Percentiles rank a stretch among this genome's conserved stretches.
Conservation (phyloP, 2,113 vertebrate species). For the Serinus canaria region DNA sequence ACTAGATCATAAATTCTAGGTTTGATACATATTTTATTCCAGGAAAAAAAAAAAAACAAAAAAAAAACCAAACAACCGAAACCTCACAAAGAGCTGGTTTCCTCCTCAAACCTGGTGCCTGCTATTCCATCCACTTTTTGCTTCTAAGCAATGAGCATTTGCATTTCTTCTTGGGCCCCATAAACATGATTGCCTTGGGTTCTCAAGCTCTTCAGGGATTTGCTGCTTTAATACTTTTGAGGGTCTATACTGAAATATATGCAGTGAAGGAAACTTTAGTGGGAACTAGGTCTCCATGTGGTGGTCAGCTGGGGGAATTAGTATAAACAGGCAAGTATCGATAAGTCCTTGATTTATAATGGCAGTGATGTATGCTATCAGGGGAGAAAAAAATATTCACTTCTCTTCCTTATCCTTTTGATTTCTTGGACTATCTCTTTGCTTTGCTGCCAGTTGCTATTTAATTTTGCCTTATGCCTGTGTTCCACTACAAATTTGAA, state of each 20-base stretch:
- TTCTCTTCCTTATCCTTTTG: not conserved
- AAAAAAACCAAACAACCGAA: too few species aligned
- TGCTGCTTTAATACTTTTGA: not conserved
- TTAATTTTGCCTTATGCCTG: not conserved
- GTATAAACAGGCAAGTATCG: not conserved
- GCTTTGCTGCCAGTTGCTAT: not conserved
- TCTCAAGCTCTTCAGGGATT: not conserved
- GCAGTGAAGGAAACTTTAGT: not conserved
- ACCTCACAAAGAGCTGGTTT: not conserved
- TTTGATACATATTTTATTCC: not conserved
- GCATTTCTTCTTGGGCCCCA: not conserved
- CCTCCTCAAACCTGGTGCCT: not conserved
- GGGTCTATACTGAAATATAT: not conserved
- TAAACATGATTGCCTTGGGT: not conserved
- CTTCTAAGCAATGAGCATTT: not conserved
- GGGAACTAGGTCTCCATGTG: not conserved
- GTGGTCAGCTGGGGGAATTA: not conserved
- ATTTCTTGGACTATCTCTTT: not conserved
- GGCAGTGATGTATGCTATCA: not conserved
- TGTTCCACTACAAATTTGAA: not conserved
- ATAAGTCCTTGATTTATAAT: not conserved
- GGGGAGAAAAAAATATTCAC: not conserved
- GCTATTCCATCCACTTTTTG: not conserved
- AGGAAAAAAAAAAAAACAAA: not conserved
- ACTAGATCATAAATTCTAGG: not conserved